Conservation (phyloP, 2,797 vertebrate species). For the Vespertilio murinus region DNA sequence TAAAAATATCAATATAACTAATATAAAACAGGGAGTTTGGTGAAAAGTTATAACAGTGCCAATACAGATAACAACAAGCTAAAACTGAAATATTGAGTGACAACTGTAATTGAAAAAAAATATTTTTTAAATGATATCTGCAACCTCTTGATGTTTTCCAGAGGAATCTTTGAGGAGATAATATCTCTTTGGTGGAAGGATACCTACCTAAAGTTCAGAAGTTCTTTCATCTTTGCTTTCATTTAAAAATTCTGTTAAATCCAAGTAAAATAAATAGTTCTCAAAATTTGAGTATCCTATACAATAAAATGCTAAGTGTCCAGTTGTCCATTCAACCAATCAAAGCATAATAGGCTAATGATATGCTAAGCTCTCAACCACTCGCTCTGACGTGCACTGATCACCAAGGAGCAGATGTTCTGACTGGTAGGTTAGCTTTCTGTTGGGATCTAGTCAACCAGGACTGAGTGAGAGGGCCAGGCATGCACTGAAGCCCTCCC, state of each 20-base stretch:
- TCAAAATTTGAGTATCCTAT: not conserved
- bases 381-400: too few species aligned
- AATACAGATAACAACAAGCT: not conserved
- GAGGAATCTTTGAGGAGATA: not conserved
- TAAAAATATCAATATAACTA: not conserved
- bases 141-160: not conserved
- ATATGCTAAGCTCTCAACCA: too few species aligned
- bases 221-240: conserved; percentile 22
- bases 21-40: not conserved
- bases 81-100: not conserved
- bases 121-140: not conserved
- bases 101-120: not conserved
- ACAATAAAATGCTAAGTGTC: too few species aligned
- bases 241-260: not conserved
- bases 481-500: too few species aligned
- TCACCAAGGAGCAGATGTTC: too few species aligned
- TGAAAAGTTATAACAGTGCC: not conserved
- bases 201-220: not conserved
- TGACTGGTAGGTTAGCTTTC: too few species aligned
- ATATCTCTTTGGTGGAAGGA: not conserved
- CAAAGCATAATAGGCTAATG: too few species aligned
- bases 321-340: too few species aligned
- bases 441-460: too few species aligned
- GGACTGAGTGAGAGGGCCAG: too few species aligned
- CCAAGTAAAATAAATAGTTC: not conserved